Percentiles rank a stretch among this genome's conserved stretches.
phyloP scores from a whole-genome alignment of 2,113 vertebrate genomes.

The Indicator maculatus region DNA sequence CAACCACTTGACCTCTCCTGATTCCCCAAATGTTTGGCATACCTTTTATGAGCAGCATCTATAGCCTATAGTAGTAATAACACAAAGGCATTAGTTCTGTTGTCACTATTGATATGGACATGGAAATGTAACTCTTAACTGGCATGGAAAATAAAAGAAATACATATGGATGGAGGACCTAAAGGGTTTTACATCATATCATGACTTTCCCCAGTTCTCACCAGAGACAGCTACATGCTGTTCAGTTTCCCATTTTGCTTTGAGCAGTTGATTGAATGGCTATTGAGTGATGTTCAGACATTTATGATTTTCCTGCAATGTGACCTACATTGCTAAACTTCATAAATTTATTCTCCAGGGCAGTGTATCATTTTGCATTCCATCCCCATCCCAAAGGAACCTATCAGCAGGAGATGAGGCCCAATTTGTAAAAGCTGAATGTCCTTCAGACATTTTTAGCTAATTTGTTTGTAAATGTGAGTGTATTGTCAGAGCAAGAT shows the following conservation, averaged over 20 bases:
- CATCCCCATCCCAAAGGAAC: constrained; percentile 59
- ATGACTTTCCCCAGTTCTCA: constrained; percentile 8
- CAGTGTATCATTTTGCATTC: constrained; percentile 50
- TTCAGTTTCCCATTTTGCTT: constrained; percentile 40
- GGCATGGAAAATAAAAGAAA: constrained; percentile 10
- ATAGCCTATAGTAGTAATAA: fast-evolving
- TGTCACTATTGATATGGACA: background rate
- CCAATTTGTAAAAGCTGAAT: constrained; percentile 73
- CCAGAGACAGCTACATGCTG: constrained; percentile 5
- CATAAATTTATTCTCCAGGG: constrained; percentile 64
- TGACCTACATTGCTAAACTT: constrained; percentile 73
- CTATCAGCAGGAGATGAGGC: constrained; percentile 77
- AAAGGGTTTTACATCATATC: background rate
- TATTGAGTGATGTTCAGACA: constrained; percentile 48
- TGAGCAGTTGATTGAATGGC: constrained; percentile 46
- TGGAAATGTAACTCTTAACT: background rate
- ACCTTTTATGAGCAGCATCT: background rate
- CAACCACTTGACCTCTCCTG: background rate
- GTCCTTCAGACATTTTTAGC: constrained; percentile 74
- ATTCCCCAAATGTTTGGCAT: background rate
- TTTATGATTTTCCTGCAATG: constrained; percentile 48
- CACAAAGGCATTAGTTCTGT: background rate
- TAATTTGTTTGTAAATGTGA: constrained; percentile 79
- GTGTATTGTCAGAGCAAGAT: constrained; percentile 64
- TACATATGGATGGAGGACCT: background rate